These are phyloP conservation scores for Hippopotamyrus pictus DNA, from an alignment of 2,797 vertebrate species.

Conservation along the genomic window DNA sequence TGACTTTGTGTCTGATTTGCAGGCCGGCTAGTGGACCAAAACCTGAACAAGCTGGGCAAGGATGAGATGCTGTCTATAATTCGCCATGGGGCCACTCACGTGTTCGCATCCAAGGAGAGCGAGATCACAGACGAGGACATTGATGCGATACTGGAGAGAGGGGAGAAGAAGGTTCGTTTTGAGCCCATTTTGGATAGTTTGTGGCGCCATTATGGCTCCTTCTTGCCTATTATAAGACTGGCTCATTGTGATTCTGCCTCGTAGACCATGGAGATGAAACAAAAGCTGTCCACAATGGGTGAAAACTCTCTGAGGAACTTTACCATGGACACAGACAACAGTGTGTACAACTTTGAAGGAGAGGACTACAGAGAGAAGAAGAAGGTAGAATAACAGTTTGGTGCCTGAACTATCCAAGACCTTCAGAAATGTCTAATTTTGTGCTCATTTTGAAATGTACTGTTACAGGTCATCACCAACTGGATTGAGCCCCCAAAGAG, in stretches of 20 bases:
- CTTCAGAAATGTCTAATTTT: not conserved
- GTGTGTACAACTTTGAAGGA: constrained; percentile 97
- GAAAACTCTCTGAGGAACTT: constrained; percentile 95
- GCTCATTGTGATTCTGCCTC: not conserved
- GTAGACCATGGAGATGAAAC: constrained; percentile 93
- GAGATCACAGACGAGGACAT: constrained; percentile 98
- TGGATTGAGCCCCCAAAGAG: constrained; percentile 98
- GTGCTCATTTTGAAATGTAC: not conserved
- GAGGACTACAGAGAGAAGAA: constrained; percentile 99
- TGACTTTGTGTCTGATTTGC: not conserved
- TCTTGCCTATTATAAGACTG: not conserved
- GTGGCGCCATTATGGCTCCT: not conserved
- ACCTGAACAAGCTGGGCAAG: constrained; percentile 91
- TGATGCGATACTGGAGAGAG: constrained; percentile 87
- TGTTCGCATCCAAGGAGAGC: constrained; percentile 96
- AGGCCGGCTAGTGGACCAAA: constrained; percentile 95
- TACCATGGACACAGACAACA: constrained; percentile 92
- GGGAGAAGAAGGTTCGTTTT: constrained; percentile 82
- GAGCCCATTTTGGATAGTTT: not conserved
- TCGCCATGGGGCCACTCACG: constrained; percentile 91
- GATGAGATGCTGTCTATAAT: constrained; percentile 99
- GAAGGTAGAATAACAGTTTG: constrained; percentile 69
- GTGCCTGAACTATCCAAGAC: not conserved
- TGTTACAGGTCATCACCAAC: constrained; percentile 83
- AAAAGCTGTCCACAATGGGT: constrained; percentile 86